Conservation (phyloP, 2,888 invertebrate species). For the Creontiades dilutus region DNA sequence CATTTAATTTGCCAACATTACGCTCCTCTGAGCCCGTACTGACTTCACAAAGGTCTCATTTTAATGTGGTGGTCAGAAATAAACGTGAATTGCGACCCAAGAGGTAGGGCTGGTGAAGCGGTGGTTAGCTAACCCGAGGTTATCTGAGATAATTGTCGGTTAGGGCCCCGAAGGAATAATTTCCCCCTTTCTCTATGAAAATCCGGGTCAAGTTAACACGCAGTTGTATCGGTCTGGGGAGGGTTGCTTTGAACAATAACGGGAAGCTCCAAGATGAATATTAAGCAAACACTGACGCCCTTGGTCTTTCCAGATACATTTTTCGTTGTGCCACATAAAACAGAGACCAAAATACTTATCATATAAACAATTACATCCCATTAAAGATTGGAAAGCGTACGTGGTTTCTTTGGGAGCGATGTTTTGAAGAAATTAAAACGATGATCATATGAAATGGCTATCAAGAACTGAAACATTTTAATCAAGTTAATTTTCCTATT, state of each 20-base stretch:
- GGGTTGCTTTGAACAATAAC: not conserved
- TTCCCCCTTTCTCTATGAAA: constrained; percentile 9
- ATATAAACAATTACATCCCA: too few species aligned
- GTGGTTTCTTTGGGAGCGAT: too few species aligned
- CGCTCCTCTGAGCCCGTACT: not conserved
- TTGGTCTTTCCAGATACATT: not conserved
- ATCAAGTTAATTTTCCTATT: too few species aligned
- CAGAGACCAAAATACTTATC: too few species aligned
- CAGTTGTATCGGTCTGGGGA: constrained; percentile 22
- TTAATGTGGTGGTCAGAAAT: constrained; percentile 32
- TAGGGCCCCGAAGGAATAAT: constrained; percentile 31
- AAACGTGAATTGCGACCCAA: not conserved
- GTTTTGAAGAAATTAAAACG: too few species aligned
- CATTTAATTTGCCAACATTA: constrained; percentile 53
- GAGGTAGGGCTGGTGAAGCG: not conserved
- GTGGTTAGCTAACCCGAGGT: constrained; percentile 26
- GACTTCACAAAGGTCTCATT: not conserved
- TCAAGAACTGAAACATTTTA: too few species aligned
- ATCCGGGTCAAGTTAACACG: constrained; percentile 60
- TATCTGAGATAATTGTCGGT: constrained; percentile 59
- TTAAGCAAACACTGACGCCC: not conserved
- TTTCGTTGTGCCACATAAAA: not conserved
- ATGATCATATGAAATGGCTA: too few species aligned
- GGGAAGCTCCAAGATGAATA: constrained; percentile 9
- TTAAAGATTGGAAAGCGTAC: too few species aligned